Evolutionary conservation across 2,888 invertebrate species (phyloP), one percentile per base, ranked within the genome.

Genomic region (Lithophane semibrunnea): DNA sequence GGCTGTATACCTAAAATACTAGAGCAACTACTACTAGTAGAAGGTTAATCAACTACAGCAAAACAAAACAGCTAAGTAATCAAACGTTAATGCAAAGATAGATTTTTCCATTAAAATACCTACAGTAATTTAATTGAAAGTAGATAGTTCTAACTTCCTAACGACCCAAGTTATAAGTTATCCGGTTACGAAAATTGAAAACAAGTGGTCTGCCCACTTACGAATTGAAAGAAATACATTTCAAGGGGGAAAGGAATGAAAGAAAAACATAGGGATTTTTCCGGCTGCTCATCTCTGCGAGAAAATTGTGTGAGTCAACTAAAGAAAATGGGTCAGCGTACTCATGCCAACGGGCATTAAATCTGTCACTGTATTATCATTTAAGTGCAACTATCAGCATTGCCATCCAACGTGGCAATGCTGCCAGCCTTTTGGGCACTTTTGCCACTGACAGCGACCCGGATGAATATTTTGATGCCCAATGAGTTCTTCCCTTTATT

Each of bases 321-420:
- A 75, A 73, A 64, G 52, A 79, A 75, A 72, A 75, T 61, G 52
- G 79, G 83, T 70, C 73, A 77, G 63, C 67, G 69, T 78, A 68
- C 64, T 74, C 49, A n/a, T 58, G 78, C 66, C n/a, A 29, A 44
- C 9, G 44, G 81, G 18, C 21, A 54, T 49, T 37, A 54, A 61
- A 76, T 71, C 64, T 63, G 37, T 67, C 70, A 80, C 52, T 52
- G 52, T 60, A 63, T 12, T 65, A 29, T 54, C 12, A 65, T 44
- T 42, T 58, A 9, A 9, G 72, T 58, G 37, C 37, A 49, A 3
- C 49, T 49, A 49, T 49, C 16, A 49, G 16, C 49, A 49, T 18
- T 16, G 16, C 16, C 49, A 49, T 49, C 49, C 49, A 5, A 49
- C 49, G 3, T 13, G 52, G 52, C 52, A 52, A 52, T 8, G 16